Base-by-base conservation (phyloP, 2,113 vertebrate genomes). In the Cisticola juncidis region DNA sequence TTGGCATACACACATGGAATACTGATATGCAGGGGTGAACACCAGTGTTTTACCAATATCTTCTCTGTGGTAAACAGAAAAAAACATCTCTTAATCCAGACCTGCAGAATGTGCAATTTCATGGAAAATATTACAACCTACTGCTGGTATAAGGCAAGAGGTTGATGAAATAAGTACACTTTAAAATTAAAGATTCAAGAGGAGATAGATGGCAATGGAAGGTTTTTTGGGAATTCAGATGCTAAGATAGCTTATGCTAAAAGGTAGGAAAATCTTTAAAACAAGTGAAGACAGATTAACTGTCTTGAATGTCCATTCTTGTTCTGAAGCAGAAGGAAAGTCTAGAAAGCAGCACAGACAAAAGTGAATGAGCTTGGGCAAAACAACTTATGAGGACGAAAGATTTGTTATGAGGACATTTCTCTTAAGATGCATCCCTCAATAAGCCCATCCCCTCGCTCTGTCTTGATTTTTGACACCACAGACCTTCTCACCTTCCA, bases 1-100 rank as follows among this genome's bases (percentile, higher is more conserved):
- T 44, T 69, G 47, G 33, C 51, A 53, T 33, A 10, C 5, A 45
- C 25, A 42, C 25, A 35, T 40, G 26, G 26, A 54, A 42, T 48
- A 73, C 15, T 60, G 61, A 33, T 23, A 35, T 2, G 5, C 9
- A 78, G 31, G 33, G 51, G 84, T 23, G 31, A 86, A 20, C 42
- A 23, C 2, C 0, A 0, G 7, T 56, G 6, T 73, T 92, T 74
- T 51, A 58, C 36, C 5, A 15, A 64, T 16, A 36, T 23, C 21
- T 89, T 81, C 14, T 14, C 13, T 31, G 9, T 5, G 5, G 44
- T 31, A 71, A 84, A 51, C 22, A 58, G 28, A 57, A 48, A 78
- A 78, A 51, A 14, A 3, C 1, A 4, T 4, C 10, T 72, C 74
- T 89, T 72, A 79, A 60, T 44, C 15, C 36, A 76, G n/a, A 74